Evolutionary conservation across 2,113 vertebrate genomes (phyloP).

Genomic region (Cricetomys ansorgei): DNA sequence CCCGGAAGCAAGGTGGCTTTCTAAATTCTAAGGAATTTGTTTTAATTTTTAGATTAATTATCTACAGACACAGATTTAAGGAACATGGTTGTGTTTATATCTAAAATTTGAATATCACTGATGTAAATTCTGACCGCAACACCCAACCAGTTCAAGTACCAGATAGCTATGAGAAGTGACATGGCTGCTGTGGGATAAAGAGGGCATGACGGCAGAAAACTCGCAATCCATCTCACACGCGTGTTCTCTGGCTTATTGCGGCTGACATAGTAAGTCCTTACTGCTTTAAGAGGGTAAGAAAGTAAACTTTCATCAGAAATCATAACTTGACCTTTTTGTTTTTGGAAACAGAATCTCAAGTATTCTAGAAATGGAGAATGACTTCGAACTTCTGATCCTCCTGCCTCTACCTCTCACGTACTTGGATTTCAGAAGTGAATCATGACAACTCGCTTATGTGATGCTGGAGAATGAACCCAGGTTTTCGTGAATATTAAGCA

Average conservation of each 20-base stretch:
- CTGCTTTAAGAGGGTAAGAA: not conserved
- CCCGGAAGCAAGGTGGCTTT: not conserved
- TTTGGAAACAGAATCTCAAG: not conserved
- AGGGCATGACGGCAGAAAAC: rapidly evolving
- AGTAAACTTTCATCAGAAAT: not conserved
- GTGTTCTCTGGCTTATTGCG: too few species aligned
- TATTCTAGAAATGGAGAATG: not conserved
- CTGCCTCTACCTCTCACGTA: not conserved
- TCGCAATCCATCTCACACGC: rapidly evolving
- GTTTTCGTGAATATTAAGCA: not conserved
- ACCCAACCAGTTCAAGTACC: not conserved
- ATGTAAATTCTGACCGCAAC: not conserved
- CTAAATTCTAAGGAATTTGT: not conserved
- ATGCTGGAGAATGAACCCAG: not conserved
- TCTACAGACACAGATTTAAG: not conserved
- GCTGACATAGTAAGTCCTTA: not conserved
- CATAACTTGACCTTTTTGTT: not conserved
- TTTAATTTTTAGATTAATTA: not conserved
- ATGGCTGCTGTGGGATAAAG: too few species aligned
- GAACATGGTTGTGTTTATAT: not conserved
- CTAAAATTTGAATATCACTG: not conserved
- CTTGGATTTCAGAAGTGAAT: too few species aligned
- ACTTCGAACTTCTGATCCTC: too few species aligned
- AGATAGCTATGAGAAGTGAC: not conserved
- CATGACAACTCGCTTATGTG: not conserved